Percentiles rank a stretch among this genome's conserved stretches.
Evolutionary conservation across 1,140 invertebrate genomes (phyloP).

Genomic region (Zaprionus ghesquierei): DNA sequence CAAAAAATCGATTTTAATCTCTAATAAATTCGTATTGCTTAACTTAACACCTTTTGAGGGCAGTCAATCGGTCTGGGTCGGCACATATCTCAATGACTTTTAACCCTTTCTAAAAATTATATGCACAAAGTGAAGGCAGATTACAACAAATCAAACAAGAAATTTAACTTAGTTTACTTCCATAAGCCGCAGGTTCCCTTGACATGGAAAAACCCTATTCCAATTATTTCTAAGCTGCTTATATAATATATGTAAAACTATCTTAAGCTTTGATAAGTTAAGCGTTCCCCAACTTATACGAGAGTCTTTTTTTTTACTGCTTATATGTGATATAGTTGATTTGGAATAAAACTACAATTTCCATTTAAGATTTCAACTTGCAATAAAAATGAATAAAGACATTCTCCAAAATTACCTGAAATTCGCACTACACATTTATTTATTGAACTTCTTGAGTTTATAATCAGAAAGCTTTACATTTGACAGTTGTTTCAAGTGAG

Average conservation of each 20-base stretch:
- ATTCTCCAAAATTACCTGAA: neutral
- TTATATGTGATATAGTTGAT: too few relatives aligned
- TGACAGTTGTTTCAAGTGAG: constrained; percentile 15
- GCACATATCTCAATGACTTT: neutral
- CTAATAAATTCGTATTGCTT: too few relatives aligned
- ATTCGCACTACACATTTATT: constrained; percentile 58
- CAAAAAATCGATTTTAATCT: too few relatives aligned
- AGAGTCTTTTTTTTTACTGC: too few relatives aligned
- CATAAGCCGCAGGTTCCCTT: too few relatives aligned
- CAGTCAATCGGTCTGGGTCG: neutral
- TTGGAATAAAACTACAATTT: too few relatives aligned
- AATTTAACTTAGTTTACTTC: neutral
- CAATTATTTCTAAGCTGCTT: too few relatives aligned
- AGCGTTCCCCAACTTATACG: too few relatives aligned
- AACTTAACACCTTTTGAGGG: neutral
- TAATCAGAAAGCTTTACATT: constrained; percentile 56
- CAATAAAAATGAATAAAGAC: neutral
- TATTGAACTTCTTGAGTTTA: constrained; percentile 35
- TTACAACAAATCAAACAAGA: neutral
- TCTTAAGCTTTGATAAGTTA: too few relatives aligned
- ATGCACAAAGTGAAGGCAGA: neutral
- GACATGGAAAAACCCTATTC: too few relatives aligned
- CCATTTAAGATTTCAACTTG: neutral
- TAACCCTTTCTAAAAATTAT: neutral
- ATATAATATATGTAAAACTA: too few relatives aligned